Base-by-base conservation (phyloP, 2,113 vertebrate genomes). In the Bujurquina vittata region DNA sequence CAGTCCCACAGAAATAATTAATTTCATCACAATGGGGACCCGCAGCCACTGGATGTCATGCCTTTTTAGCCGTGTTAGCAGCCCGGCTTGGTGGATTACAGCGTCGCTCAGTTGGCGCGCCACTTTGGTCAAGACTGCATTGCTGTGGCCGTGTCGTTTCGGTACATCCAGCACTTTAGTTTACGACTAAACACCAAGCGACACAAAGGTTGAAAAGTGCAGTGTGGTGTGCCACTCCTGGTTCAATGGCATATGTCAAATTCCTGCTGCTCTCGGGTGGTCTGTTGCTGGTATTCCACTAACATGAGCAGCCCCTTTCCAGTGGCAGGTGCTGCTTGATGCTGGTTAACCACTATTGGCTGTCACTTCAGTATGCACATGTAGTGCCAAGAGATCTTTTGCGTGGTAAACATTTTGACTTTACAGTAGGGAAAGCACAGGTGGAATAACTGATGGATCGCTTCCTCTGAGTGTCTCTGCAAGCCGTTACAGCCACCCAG, bases 1-100 rank as follows among this genome's bases (percentile, higher is more conserved):
- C 82, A 92, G 83, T 89, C 85, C 84, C 74, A 91, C 87, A 78
- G 85, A 89, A 93, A 94, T 92, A 69, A 92, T 92, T 86, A 87
- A 92, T 92, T 72, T 87, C 67, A 90, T 85, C 90, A 74, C 90
- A 75, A 87, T 82, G 76, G 87, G 90, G 63, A 86, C 78, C 23
- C 55, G 43, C 63, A 83, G 52, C 33, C 55, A 33, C 26, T 79
- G 58, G 79, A 81, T 60, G 72, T 79, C 80, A 4, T 75, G 76
- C 17, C 57, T 85, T 77, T 79, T 83, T n/a, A 67, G 54, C 40
- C 1, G 3, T 3, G 69, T 40, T 81, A 56, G 46, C 58, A 18
- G 63, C 56, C 10, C n/a, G 29, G 40, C 55, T 77, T 37, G 61
- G 57, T 31, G 14, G 75, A n/a, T 72, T 58, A 20, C 23, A 20